Evolutionary conservation across 2,113 vertebrate species (phyloP).

Genomic region (Heliornis fulica): DNA sequence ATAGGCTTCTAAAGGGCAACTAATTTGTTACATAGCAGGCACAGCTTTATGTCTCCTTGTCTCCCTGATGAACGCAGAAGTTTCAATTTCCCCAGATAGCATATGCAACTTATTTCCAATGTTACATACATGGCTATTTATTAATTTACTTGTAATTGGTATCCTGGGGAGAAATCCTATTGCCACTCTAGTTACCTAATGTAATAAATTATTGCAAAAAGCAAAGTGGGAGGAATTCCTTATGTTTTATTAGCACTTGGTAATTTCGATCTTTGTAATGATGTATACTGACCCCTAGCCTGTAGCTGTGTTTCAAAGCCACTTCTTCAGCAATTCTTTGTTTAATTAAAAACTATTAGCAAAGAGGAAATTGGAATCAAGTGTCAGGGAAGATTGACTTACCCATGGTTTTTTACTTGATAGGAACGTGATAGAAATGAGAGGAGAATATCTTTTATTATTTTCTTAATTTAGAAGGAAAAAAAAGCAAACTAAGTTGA

Average conservation of each 20-base stretch:
- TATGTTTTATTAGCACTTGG: constrained; percentile 46
- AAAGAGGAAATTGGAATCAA: background rate
- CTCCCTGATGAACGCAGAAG: background rate
- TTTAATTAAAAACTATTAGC: constrained; percentile 23
- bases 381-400: background rate
- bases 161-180: constrained; percentile 54
- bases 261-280: constrained; percentile 33
- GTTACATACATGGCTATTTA: background rate
- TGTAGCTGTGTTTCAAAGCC: background rate
- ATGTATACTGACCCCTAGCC: constrained; percentile 44
- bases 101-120: background rate
- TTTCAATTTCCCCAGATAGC: background rate
- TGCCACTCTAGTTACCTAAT: constrained; percentile 56
- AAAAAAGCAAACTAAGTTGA: background rate
- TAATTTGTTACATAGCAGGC: background rate
- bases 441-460: background rate
- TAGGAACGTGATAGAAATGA: background rate
- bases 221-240: constrained; percentile 37
- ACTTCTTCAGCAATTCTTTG: background rate
- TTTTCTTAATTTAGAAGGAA: background rate
- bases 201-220: constrained; percentile 45
- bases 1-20: background rate
- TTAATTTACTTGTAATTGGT: constrained; percentile 55
- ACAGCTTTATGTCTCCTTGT: background rate
- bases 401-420: background rate